Percentiles rank a stretch among this genome's conserved stretches.
Evolutionary conservation across 1,140 invertebrate genomes (phyloP).

Genomic region (Ephestia elutella): DNA sequence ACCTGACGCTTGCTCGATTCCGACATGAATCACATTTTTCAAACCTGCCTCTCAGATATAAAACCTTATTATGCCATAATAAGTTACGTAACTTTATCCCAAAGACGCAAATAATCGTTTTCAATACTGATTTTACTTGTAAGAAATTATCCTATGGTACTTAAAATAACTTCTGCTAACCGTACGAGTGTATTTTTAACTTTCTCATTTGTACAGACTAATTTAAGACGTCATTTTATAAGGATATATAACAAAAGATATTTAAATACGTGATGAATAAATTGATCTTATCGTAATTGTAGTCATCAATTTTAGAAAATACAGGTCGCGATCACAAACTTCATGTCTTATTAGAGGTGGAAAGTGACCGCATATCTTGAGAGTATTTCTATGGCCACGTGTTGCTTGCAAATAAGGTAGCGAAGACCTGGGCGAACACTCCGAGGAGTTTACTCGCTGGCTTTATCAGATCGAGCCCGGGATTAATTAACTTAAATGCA

Average conservation of each 20-base stretch:
- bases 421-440: not conserved
- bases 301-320: too few relatives aligned
- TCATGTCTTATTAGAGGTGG: slow-evolving; percentile 1
- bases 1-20: slow-evolving; percentile 25
- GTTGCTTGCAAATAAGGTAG: slow-evolving; percentile 9
- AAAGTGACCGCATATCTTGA: slow-evolving; percentile 7
- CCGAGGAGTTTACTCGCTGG: slow-evolving; percentile 30
- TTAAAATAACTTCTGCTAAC: not conserved
- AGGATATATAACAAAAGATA: too few relatives aligned
- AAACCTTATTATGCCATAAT: not conserved
- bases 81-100: not conserved
- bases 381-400: slow-evolving; percentile 8
- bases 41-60: not conserved
- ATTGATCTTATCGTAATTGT: too few relatives aligned
- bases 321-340: not conserved
- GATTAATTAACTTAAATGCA: slow-evolving; percentile 73
- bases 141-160: too few relatives aligned
- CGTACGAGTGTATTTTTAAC: not conserved
- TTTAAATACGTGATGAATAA: too few relatives aligned
- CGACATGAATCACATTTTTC: slow-evolving; percentile 13
- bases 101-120: slow-evolving; percentile 1
- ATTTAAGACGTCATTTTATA: too few relatives aligned
- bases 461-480: slow-evolving; percentile 58
- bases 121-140: not conserved
- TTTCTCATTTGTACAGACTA: too few relatives aligned